Evolutionary conservation across 2,797 vertebrate species (phyloP), one percentile per base, ranked within the genome.

Genomic region (Hybognathus amarus): DNA sequence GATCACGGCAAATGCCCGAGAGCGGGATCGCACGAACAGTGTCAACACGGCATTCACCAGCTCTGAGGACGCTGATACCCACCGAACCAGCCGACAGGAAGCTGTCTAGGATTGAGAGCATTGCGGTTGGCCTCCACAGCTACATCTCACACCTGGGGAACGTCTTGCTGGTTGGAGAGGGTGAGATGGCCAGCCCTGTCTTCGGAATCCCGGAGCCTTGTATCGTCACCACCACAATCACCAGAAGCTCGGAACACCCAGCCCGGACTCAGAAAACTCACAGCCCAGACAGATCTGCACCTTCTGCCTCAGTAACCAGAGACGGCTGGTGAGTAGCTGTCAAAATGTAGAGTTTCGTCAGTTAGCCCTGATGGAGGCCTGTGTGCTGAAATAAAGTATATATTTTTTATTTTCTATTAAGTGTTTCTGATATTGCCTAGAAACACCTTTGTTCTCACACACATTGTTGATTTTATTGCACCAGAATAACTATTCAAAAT

Each of bases 241-340:
- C n/a, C 81, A 68, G 18, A 88, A 86, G 89, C 89, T 90, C 94
- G 27, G n/a, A n/a, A 91, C 95, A 89, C 95, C 94, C 68, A 91
- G 85, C 0, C 84, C 92, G 5, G 97, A 96, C 42, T 87, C 93
- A 0, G 96, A 98, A 89, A 95, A 94, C 87, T 94, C 95, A 11
- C 97, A 98, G 90, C 98, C 97, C 87, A 97, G 96, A 92, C 97
- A 97, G 94, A 99, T 99, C 96, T 99, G 97, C 95, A 99, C 98
- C 90, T 99, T 99, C 96, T 99, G 98, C 94, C 97, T 99, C 92
- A 98, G 97, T 95, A 98, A 97, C 95, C 97, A 98, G 92, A 96
- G 97, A 90, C 97, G 97, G 94, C 87, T 97, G 97, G 98, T 99
- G 89, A 98, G 97, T 92, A 54, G 15, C 40, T 77, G 18, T 77